These are phyloP conservation scores for Sialis fuliginosa DNA, from an alignment of 2,888 invertebrate species.

Conservation along the genomic window DNA sequence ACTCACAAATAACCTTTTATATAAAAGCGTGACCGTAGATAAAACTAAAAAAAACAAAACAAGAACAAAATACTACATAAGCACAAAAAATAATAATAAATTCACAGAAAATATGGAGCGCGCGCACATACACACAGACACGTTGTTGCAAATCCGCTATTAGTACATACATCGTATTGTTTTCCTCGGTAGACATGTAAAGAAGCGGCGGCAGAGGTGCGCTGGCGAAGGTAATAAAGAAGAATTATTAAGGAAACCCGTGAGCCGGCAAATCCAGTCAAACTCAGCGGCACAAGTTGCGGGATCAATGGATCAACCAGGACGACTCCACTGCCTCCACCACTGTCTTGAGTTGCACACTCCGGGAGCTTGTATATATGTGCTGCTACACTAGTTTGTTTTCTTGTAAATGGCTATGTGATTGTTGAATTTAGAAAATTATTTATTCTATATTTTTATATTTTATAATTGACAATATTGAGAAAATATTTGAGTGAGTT, in stretches of 20 bases:
- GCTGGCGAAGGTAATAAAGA: constrained; percentile 23
- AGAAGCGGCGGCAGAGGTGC: no score
- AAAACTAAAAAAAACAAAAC: neutral
- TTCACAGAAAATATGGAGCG: no score
- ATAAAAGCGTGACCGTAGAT: neutral
- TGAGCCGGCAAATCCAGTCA: constrained; percentile 28
- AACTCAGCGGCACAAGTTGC: constrained; percentile 27
- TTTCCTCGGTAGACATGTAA: no score
- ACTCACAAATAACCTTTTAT: no score
- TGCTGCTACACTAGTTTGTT: constrained; percentile 9
- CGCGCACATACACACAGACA: no score
- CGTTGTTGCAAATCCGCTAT: no score
- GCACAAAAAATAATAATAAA: no score
- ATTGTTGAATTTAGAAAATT: neutral
- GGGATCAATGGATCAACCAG: constrained; percentile 25
- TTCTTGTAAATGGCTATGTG: neutral
- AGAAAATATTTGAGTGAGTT: no score
- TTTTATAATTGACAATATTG: neutral
- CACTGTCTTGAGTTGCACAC: neutral
- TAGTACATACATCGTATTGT: no score
- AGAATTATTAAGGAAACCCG: constrained; percentile 28
- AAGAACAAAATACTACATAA: neutral
- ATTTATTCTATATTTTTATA: neutral
- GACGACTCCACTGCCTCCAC: constrained; percentile 4
- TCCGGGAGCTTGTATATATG: neutral